Conservation (phyloP, 2,797 vertebrate genomes). For the Semaprochilodus insignis region DNA sequence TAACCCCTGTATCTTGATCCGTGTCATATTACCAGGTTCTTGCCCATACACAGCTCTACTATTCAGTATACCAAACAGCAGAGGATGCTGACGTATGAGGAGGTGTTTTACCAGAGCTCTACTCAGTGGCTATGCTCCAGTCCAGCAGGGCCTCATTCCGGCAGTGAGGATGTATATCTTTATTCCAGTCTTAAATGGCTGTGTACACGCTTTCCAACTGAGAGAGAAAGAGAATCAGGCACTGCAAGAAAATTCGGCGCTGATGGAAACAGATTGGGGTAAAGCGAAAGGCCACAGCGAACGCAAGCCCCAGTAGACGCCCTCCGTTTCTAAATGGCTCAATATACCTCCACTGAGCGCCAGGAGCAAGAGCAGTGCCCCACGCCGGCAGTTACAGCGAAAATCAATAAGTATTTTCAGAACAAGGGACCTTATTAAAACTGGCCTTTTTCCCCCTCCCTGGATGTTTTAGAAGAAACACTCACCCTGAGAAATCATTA, state of each 20-base stretch:
- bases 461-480: slow-evolving; percentile 72
- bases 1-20: no score
- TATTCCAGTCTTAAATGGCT: background rate
- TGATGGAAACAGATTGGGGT: slow-evolving; percentile 78
- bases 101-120: background rate
- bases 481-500: slow-evolving; percentile 73
- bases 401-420: slow-evolving; percentile 86
- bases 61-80: no score
- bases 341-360: slow-evolving; percentile 78
- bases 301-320: slow-evolving; percentile 70
- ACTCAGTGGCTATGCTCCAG: background rate
- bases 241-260: slow-evolving; percentile 68
- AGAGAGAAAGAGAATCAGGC: slow-evolving; percentile 59
- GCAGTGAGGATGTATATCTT: background rate
- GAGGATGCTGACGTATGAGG: background rate
- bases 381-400: slow-evolving; percentile 70
- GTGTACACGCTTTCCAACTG: background rate
- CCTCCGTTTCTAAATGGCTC: slow-evolving; percentile 79
- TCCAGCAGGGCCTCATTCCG: background rate
- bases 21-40: no score
- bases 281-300: slow-evolving; percentile 64
- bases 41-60: no score
- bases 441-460: slow-evolving; percentile 65
- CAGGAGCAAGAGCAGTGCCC: slow-evolving; percentile 71
- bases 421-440: slow-evolving; percentile 82